phyloP scores from a whole-genome alignment of 2,797 vertebrate species.

The Trichosurus vulpecula region DNA sequence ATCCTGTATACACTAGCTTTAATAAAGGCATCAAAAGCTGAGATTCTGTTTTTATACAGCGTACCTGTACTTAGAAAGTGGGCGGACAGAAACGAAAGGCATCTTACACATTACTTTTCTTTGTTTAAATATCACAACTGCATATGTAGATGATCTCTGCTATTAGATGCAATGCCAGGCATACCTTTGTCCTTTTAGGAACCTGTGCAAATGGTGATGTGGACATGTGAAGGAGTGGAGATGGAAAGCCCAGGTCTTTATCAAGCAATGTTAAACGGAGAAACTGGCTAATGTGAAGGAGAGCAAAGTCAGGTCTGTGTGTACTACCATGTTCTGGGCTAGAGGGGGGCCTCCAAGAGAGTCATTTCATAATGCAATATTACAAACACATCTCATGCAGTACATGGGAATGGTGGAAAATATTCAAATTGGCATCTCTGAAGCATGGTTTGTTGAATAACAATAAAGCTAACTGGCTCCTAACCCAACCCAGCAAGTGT shows the following conservation, averaged over 20 bases:
- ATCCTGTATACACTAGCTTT: not conserved
- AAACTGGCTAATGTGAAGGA: not conserved
- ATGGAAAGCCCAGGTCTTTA: not conserved
- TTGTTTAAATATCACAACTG: not conserved
- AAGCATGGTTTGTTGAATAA: conserved; percentile 4
- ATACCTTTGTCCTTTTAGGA: not conserved
- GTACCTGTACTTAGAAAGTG: not conserved
- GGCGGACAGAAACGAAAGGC: not conserved
- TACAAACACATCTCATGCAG: conserved; percentile 4
- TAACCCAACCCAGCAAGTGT: conserved; percentile 41
- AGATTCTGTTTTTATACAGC: not conserved
- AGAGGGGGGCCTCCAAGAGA: not conserved
- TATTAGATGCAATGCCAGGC: not conserved
- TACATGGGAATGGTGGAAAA: conserved; percentile 38
- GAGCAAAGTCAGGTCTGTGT: not conserved
- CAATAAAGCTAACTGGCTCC: conserved; percentile 22
- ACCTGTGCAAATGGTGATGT: not conserved
- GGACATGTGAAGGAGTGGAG: not conserved
- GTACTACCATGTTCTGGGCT: not conserved
- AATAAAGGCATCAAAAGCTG: not conserved
- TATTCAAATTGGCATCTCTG: conserved; percentile 47
- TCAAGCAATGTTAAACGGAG: not conserved
- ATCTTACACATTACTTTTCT: not conserved
- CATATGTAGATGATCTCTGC: not conserved
- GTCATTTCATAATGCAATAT: not conserved